Base-by-base conservation (phyloP, 2,113 vertebrate genomes). In the Monarcha castaneiventris region DNA sequence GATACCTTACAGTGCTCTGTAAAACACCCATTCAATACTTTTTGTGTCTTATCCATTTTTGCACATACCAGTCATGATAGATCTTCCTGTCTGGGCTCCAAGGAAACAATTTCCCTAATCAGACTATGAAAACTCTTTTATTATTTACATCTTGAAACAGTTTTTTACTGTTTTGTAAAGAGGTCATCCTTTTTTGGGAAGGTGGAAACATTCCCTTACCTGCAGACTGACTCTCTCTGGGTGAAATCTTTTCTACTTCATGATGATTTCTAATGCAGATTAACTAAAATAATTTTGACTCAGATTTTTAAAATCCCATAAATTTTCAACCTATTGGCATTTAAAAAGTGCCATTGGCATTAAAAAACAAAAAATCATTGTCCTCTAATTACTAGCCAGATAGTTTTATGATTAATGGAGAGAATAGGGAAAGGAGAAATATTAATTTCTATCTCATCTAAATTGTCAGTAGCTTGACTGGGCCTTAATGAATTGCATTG, bases 111-210 rank as follows among this genome's bases (percentile, higher is more conserved):
- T 77, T 59, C 14, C 6, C 5, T 51, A 26, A 18, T 26, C 30
- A 69, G 17, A n/a, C 11, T 51, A 11, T 59, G 64, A 84, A 84
- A 84, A 2, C 1, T 68, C 4, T 79, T 32, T 21, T 63, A 30
- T 49, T 58, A 43, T 8, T 19, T n/a, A 22, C 15, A 32, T 13
- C 17, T 37, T 46, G 19, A 66, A 67, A 10, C 1, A 55, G 3
- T 33, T 66, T 87, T 56, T 72, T 55, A 12, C 20, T 48, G 2
- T 46, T 90, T 55, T 79, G 3, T 89, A 29, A 76, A 49, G 17
- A 26, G 2, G 3, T 54, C 11, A 4, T 58, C 0, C 0, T 26
- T 16, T 67, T 79, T 82, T 41, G 20, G 20, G 39, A 54, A 79
- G 16, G 6, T 78, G 11, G 29, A 85, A 82, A 58, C 1, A 26